Conservation (phyloP, 2,888 invertebrate species). For the Lycocerus yunnanus region DNA sequence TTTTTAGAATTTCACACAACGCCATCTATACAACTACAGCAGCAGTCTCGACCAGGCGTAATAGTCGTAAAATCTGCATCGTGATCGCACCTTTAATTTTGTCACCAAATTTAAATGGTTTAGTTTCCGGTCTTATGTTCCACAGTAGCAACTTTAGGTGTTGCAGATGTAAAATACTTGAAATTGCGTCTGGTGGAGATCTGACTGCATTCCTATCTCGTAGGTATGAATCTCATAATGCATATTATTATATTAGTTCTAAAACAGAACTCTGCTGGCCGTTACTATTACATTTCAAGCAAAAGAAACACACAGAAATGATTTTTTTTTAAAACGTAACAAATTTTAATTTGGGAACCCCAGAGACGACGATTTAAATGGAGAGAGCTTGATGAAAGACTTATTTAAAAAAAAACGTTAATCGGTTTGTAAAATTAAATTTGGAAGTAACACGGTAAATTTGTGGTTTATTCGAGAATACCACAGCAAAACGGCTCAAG, state of each 20-base stretch:
- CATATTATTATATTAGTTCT: slow-evolving; percentile 16
- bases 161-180: slow-evolving; percentile 21
- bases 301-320: slow-evolving; percentile 11
- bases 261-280: slow-evolving; percentile 20
- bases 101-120: slow-evolving; percentile 44
- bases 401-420: not conserved
- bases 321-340: not conserved
- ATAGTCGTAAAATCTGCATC: slow-evolving; percentile 86
- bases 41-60: slow-evolving; percentile 83
- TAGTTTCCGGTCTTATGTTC: slow-evolving; percentile 10
- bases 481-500: not conserved
- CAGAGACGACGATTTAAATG: not conserved
- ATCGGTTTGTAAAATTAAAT: not conserved
- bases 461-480: not conserved
- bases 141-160: slow-evolving; percentile 34
- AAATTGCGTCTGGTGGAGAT: slow-evolving; percentile 4
- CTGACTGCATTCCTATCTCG: slow-evolving; percentile 24
- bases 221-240: slow-evolving; percentile 27
- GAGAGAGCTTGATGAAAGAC: not conserved
- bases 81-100: slow-evolving; percentile 64
- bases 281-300: slow-evolving; percentile 3
- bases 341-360: not conserved
- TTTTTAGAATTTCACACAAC: slow-evolving; percentile 65
- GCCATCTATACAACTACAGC: slow-evolving; percentile 55
- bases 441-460: not conserved